Percentiles rank a stretch among this genome's conserved stretches.
Conservation (phyloP, 2,113 vertebrate species). For the Poecile atricapillus region DNA sequence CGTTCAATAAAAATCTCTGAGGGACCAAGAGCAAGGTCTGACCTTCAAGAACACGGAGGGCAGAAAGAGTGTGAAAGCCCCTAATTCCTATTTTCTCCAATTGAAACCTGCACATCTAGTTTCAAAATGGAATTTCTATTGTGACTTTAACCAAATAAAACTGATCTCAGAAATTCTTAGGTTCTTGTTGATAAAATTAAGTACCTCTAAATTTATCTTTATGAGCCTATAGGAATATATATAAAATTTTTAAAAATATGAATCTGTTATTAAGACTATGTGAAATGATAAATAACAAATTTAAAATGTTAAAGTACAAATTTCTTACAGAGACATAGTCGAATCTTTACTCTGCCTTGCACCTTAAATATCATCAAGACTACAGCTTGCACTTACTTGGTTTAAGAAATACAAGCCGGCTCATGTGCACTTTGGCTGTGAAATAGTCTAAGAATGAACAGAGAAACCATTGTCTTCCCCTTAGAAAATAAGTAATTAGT, state of each 20-base stretch:
- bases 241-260: neutral
- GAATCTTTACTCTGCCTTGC: neutral
- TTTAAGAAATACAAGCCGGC: neutral
- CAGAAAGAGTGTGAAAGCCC: neutral
- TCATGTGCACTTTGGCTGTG: neutral
- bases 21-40: accelerated
- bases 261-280: neutral
- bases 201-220: neutral
- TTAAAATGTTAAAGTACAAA: neutral
- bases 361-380: neutral
- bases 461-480: neutral
- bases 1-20: neutral
- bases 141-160: neutral
- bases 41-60: neutral
- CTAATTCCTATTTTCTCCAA: neutral
- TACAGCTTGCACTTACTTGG: neutral
- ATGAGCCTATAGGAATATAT: neutral
- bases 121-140: neutral
- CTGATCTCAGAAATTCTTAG: neutral
- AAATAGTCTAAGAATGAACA: neutral
- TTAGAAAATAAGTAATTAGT: neutral
- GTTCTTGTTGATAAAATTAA: neutral
- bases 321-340: neutral
- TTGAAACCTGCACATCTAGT: neutral
- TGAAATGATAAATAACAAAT: neutral